These are phyloP conservation scores for Vireo altiloquus DNA, from an alignment of 2,113 vertebrate species.

Conservation along the genomic window DNA sequence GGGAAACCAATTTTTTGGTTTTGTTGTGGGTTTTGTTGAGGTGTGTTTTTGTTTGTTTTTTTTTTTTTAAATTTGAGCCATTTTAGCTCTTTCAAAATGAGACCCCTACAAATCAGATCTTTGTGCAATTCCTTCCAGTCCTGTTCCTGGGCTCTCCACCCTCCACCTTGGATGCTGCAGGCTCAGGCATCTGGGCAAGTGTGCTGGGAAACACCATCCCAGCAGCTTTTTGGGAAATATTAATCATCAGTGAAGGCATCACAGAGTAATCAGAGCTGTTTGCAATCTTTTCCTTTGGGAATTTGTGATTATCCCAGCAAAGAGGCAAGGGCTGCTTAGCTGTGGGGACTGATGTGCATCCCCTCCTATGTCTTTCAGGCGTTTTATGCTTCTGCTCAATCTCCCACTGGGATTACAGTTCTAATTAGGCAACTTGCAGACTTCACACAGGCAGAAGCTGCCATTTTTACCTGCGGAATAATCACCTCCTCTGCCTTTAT, in stretches of 20 bases:
- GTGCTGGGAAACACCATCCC: not conserved
- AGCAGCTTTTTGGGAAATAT: fast-evolving
- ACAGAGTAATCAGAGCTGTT: not conserved
- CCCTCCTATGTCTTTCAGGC: not conserved
- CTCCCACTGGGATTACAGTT: not conserved
- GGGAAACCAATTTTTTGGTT: not conserved
- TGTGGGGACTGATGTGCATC: not conserved
- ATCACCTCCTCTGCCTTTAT: not conserved
- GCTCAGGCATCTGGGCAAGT: fast-evolving
- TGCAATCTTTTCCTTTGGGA: not conserved
- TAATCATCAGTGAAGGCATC: not conserved
- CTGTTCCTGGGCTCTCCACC: not conserved
- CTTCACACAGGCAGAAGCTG: not conserved
- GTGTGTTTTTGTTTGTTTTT: no score
- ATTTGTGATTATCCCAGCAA: not conserved
- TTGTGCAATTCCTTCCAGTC: not conserved
- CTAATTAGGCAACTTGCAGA: not conserved
- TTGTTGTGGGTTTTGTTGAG: not conserved
- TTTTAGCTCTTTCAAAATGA: not conserved
- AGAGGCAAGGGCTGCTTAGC: not conserved
- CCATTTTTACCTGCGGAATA: not conserved
- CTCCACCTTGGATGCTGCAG: not conserved
- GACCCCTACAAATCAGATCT: not conserved
- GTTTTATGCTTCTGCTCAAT: not conserved
- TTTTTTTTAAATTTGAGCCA: not conserved